Evolutionary conservation across 2,113 vertebrate genomes (phyloP).

Genomic region (Psilopsiagon aymara): DNA sequence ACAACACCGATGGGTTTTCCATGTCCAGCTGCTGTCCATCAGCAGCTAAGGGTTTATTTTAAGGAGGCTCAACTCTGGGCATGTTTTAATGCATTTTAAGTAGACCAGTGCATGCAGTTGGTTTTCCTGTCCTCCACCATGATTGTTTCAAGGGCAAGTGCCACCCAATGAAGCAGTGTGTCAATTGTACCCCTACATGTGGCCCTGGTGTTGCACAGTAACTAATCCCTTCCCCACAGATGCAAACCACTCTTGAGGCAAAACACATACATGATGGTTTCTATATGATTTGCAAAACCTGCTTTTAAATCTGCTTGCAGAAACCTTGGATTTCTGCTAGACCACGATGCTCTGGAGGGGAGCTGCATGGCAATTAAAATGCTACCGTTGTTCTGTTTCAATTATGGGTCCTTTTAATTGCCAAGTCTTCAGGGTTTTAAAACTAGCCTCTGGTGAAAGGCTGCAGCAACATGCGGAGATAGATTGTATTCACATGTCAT

Average conservation of each 20-base stretch:
- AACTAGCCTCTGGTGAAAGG: slow-evolving; percentile 52
- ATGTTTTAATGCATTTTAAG: background rate
- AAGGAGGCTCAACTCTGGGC: background rate
- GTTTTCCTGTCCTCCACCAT: background rate
- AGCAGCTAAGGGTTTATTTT: background rate
- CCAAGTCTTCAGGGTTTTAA: slow-evolving; percentile 50
- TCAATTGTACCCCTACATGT: background rate
- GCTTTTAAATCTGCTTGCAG: background rate
- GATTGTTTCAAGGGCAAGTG: background rate
- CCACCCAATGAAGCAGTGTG: background rate
- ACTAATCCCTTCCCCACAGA: background rate
- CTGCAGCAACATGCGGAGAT: background rate
- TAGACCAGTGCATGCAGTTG: background rate
- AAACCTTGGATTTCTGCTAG: slow-evolving; percentile 15
- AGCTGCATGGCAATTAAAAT: slow-evolving; percentile 41
- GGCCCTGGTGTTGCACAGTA: background rate
- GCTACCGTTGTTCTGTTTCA: slow-evolving; percentile 27
- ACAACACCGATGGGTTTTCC: background rate
- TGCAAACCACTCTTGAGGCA: background rate
- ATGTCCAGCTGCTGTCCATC: background rate
- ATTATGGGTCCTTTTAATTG: slow-evolving; percentile 55
- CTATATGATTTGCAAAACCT: background rate
- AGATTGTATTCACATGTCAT: background rate
- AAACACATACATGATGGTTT: background rate
- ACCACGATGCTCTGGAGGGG: background rate